Evolutionary conservation across 2,888 invertebrate species (phyloP), one percentile per base, ranked within the genome.

Genomic region (Oligia strigilis): DNA sequence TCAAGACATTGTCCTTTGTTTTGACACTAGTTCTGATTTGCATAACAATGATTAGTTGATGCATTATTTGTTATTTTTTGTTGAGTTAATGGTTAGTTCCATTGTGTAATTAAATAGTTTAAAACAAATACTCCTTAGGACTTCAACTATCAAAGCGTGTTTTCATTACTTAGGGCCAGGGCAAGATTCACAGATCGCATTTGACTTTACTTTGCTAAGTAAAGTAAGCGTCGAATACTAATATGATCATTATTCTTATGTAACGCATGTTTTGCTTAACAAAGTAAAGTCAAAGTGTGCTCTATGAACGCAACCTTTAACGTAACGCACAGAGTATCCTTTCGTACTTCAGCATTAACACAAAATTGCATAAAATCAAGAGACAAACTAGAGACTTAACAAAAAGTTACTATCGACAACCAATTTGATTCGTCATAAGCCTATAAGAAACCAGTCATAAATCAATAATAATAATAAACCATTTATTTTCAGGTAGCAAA

Each of bases 31-130:
- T 58, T 67, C 8, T 72, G 65, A 46, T 86, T 86, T 81, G 76
- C 78, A 86, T 86, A 58, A 84, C 78, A 81, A 84, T 86, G 40
- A 46, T 66, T 55, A 29, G 46, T 67, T 67, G 49, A 65, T 43
- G n/a, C 49, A 52, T 81, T 75, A 52, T 81, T 75, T 74, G 58
- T 72, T 79, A 17, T 40, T 72, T 75, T 65, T 58, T 80, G 69
- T 23, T 77, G 29, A 43, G 29, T 13, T 19, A 19, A 29, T 66
- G 40, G 4, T 74, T 81, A 65, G 40, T 23, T 23, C 5, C 23
- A 52, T 52, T 80, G 52, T 58, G 6, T 52, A 29, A 19, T 29
- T 65, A 29, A 13, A 13, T 64, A 40, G 36, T 67, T 19, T 19
- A 5, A 69, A 67, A 69, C 62, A 64, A 80, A 72, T 6, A 79